Evolutionary conservation across 2,113 vertebrate species (phyloP), one percentile per base, ranked within the genome.

Genomic region (Pachycephala philippinensis): DNA sequence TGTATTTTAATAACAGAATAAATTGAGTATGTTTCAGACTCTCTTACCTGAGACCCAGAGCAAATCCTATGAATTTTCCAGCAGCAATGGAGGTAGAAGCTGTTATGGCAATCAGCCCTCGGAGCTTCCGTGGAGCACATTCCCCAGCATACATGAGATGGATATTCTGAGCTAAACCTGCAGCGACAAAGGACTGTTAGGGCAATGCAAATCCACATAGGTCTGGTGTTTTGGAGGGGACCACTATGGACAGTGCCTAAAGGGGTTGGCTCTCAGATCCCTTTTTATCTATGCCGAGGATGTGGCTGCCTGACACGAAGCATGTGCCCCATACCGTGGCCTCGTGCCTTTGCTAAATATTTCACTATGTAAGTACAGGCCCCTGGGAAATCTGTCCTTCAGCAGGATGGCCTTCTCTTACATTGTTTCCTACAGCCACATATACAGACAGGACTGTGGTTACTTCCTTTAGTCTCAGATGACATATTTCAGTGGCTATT

Each of bases 41-140:
- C 7, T 33, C 96, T 97, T 95, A 99, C 98, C 98, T 98, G 96
- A 99, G 97, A 76, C 98, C 98, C 86, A 98, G 85, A 81, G 98
- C 91, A 95, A 99, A 96, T 76, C 98, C 98, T 40, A 27, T 63
- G 35, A 99, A 98, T 95, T 98, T 99, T 24, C 98, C 98, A 1
- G 89, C 1, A 5, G 98, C 98, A 16, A 97, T 45, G n/a, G 98
- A 98, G 65, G 97, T 98, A 15, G 96, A 94, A 18, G 97, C 50
- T 20, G 97, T 98, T 15, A 98, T 94, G 5, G 98, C 97, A 50
- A 98, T 95, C 85, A 98, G 94, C 54, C 97, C 98, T 1, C 98
- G 97, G 89, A 98, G 94, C 37, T 71, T 97, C 91, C 90, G 97
- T 2, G 98, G 99, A 50, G 98, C 88, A 35, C 98, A 98, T 87